These are phyloP conservation scores for Chymomyza amoena DNA, from an alignment of 2,888 invertebrate genomes.

Conservation along the genomic window DNA sequence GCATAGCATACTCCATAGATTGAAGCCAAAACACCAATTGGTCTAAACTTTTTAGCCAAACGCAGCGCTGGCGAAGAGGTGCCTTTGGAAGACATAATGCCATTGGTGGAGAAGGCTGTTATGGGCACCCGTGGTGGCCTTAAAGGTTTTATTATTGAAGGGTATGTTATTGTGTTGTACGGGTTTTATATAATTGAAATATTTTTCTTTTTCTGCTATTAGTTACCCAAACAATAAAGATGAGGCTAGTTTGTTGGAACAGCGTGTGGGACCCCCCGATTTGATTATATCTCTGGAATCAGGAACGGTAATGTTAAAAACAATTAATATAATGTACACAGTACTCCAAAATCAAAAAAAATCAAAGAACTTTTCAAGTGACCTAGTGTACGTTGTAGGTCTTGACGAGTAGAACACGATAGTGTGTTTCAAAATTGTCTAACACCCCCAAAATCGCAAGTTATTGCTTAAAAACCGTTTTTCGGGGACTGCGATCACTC, in stretches of 20 bases:
- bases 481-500: too few relatives aligned
- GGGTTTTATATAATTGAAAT: neutral
- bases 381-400: too few relatives aligned
- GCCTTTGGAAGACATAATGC: slow-evolving; percentile 90
- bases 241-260: slow-evolving; percentile 91
- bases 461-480: too few relatives aligned
- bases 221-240: slow-evolving; percentile 90
- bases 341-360: too few relatives aligned
- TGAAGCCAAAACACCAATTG: slow-evolving; percentile 81
- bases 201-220: slow-evolving; percentile 3
- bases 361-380: too few relatives aligned
- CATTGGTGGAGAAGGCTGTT: slow-evolving; percentile 91
- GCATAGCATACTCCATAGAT: slow-evolving; percentile 21
- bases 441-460: too few relatives aligned
- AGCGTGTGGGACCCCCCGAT: slow-evolving; percentile 83
- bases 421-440: too few relatives aligned
- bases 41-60: slow-evolving; percentile 88
- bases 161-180: slow-evolving; percentile 71
- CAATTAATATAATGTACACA: too few relatives aligned
- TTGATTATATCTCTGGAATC: slow-evolving; percentile 88
- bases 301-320: neutral
- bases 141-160: slow-evolving; percentile 93
- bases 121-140: slow-evolving; percentile 81
- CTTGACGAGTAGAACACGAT: too few relatives aligned
- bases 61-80: slow-evolving; percentile 94